Evolutionary conservation across 35 echinoderm and acorn worm genomes (phyloP).

Genomic region (Apostichopus japonicus): DNA sequence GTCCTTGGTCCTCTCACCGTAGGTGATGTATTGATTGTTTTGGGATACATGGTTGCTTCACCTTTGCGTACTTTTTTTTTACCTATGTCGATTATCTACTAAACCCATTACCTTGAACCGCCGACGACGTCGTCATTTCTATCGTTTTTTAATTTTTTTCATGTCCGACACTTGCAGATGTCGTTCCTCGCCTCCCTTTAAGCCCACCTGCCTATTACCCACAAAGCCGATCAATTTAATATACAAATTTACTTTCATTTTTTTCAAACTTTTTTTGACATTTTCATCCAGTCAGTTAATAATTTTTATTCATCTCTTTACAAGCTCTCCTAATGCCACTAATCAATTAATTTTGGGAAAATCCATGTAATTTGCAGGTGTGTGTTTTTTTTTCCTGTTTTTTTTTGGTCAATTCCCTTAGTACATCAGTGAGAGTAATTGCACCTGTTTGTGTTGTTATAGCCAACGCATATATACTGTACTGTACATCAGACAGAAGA

Average conservation of each 20-base stretch:
- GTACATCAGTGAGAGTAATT: slow-evolving; percentile 5
- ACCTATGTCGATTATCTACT: background rate
- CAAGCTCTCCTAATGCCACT: slow-evolving; percentile 3
- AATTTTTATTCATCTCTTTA: background rate
- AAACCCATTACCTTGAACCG: background rate
- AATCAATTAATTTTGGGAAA: slow-evolving; percentile 65
- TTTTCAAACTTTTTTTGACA: slow-evolving; percentile 30
- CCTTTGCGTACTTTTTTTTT: background rate
- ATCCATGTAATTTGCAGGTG: slow-evolving; percentile 54
- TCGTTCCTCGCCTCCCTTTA: background rate
- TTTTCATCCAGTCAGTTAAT: slow-evolving; percentile 42
- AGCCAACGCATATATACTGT: background rate
- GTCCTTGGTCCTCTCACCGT: background rate
- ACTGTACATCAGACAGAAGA: background rate
- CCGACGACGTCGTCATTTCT: background rate
- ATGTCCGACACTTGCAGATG: background rate
- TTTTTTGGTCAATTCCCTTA: background rate
- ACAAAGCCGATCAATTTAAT: slow-evolving; percentile 53
- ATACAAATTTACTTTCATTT: slow-evolving; percentile 45
- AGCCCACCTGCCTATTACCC: slow-evolving; percentile 32
- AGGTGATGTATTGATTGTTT: background rate
- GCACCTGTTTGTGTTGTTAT: slow-evolving; percentile 43
- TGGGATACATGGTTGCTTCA: background rate
- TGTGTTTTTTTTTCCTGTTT: slow-evolving; percentile 14
- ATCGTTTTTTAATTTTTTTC: background rate